Conservation (phyloP, 2,113 vertebrate genomes). For the Myiozetetes cayanensis region DNA sequence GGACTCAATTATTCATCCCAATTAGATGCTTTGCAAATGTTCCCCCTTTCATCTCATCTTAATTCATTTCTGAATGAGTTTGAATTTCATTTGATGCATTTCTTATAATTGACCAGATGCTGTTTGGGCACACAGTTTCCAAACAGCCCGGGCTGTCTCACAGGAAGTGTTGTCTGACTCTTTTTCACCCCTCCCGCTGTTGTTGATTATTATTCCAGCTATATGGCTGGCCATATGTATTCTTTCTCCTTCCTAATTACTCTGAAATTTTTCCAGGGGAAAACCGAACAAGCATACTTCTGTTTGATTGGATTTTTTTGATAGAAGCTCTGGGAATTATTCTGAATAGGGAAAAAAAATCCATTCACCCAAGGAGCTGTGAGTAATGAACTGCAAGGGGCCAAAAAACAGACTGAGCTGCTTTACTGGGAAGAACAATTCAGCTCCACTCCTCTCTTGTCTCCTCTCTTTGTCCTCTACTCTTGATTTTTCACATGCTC, state of each 20-base stretch:
- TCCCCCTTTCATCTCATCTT: constrained; percentile 20
- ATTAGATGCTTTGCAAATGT: constrained; percentile 28
- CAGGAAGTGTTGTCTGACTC: background rate
- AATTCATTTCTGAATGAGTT: constrained; percentile 42
- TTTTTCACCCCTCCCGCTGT: background rate
- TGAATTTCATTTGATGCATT: constrained; percentile 32
- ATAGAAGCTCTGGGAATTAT: background rate
- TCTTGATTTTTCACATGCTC: background rate
- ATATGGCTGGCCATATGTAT: constrained; percentile 50
- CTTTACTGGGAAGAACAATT: background rate
- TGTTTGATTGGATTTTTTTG: background rate
- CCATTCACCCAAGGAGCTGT: background rate
- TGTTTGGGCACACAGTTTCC: constrained; percentile 36
- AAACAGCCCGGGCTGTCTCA: constrained; percentile 6
- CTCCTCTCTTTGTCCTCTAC: background rate
- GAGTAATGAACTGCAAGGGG: background rate
- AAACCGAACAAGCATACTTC: background rate
- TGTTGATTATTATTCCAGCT: constrained; percentile 48
- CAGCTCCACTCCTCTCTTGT: background rate
- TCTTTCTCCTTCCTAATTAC: constrained; percentile 45
- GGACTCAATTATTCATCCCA: constrained; percentile 11
- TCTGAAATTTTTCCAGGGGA: constrained; percentile 6
- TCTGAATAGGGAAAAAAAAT: background rate
- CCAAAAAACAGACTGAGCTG: background rate
- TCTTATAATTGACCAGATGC: constrained; percentile 58